Evolutionary conservation across 1,140 invertebrate genomes (phyloP).

Genomic region (Penaeus indicus): DNA sequence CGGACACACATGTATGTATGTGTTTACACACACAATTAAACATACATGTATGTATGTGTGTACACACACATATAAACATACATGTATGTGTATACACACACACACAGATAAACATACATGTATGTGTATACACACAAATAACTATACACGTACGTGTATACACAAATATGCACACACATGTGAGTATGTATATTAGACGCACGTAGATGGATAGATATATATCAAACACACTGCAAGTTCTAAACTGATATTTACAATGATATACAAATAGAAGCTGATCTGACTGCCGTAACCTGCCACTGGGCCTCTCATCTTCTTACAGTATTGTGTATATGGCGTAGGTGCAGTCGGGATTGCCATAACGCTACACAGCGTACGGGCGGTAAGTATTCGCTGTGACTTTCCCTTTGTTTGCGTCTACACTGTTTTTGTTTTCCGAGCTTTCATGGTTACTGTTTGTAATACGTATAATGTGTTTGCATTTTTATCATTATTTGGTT

Average conservation of each 20-base stretch:
- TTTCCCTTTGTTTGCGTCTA: background rate
- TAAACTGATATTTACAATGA: too few relatives aligned
- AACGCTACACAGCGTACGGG: conserved; percentile 48
- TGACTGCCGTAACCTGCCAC: too few relatives aligned
- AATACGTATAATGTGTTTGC: too few relatives aligned
- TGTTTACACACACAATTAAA: background rate
- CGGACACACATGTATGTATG: too few relatives aligned
- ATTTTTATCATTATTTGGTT: too few relatives aligned
- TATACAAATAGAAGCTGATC: too few relatives aligned
- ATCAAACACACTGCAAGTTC: background rate
- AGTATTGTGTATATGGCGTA: conserved; percentile 44
- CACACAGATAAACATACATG: background rate
- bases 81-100: background rate
- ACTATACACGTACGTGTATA: background rate
- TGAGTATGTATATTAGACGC: background rate
- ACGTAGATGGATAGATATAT: background rate
- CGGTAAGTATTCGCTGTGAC: conserved; percentile 25
- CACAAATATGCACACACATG: background rate
- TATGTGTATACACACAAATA: background rate
- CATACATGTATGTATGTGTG: background rate
- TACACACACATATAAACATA: background rate
- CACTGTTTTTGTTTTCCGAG: background rate
- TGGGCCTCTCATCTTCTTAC: background rate
- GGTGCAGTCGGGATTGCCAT: conserved; percentile 20
- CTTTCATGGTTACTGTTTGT: background rate